Conservation (phyloP, 2,797 vertebrate genomes). For the Pristis pectinata region DNA sequence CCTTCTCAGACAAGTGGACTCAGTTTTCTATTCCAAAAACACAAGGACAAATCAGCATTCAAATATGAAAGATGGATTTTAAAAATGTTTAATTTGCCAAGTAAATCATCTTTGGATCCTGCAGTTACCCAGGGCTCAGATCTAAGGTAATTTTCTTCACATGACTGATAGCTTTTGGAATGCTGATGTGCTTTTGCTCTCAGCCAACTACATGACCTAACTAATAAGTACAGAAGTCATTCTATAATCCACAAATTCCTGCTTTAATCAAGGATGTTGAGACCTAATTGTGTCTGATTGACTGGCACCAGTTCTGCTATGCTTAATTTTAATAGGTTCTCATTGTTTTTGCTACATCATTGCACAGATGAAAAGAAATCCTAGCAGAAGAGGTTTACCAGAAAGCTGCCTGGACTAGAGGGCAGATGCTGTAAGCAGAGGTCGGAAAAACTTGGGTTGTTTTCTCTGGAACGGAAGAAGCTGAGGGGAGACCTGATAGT, state of each 20-base stretch:
- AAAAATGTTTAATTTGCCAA: background rate
- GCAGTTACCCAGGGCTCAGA: background rate
- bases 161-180: background rate
- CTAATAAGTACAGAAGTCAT: background rate
- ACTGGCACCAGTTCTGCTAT: background rate
- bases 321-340: background rate
- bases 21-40: background rate
- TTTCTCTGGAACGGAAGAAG: no score
- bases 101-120: background rate
- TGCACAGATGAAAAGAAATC: background rate
- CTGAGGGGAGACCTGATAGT: no score
- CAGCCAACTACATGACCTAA: background rate
- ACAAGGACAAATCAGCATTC: background rate
- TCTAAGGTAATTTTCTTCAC: background rate
- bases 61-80: background rate
- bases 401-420: no score
- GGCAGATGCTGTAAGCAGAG: no score
- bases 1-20: background rate
- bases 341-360: background rate
- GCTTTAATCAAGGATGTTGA: conserved; percentile 18
- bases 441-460: no score
- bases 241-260: background rate
- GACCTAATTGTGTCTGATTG: background rate
- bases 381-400: no score
- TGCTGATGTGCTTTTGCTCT: background rate